These are phyloP conservation scores for Drosophila rubida DNA, from an alignment of 2,888 invertebrate genomes.

Conservation along the genomic window DNA sequence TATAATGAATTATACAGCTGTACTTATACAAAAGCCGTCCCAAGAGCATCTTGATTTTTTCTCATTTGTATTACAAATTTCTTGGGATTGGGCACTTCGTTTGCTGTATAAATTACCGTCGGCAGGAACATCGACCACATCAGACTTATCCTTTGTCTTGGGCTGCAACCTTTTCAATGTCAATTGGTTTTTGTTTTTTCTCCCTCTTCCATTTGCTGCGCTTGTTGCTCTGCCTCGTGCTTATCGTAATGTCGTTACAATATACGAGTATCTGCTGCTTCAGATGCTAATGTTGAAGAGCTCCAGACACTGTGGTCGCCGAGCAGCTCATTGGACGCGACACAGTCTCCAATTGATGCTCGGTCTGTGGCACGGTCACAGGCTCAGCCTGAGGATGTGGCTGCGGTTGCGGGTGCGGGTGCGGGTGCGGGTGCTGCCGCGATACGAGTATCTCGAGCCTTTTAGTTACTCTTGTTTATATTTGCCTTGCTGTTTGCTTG, in stretches of 20 bases:
- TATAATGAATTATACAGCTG: background rate
- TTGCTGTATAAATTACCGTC: constrained; percentile 62
- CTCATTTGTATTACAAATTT: constrained; percentile 54
- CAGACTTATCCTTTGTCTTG: constrained; percentile 41
- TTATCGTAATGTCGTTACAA: constrained; percentile 70
- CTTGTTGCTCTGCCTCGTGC: constrained; percentile 33
- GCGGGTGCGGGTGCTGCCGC: constrained; percentile 10
- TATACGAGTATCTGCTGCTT: constrained; percentile 40
- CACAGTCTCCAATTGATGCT: background rate
- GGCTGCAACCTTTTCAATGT: constrained; percentile 63
- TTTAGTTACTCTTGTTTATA: constrained; percentile 65
- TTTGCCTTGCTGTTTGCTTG: constrained; percentile 55
- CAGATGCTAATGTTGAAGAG: constrained; percentile 39
- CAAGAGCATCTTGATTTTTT: constrained; percentile 26
- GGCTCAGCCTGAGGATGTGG: constrained; percentile 20
- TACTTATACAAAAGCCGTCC: background rate
- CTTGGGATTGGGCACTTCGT: constrained; percentile 27
- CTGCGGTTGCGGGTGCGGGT: constrained; percentile 12
- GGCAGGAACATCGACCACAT: constrained; percentile 28
- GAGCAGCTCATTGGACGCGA: constrained; percentile 33
- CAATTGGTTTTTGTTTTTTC: constrained; percentile 54
- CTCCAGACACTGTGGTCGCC: constrained; percentile 29
- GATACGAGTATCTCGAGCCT: constrained; percentile 24
- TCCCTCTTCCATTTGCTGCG: constrained; percentile 11
- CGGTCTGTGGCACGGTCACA: background rate